Evolutionary conservation across 53 echinoderm and acorn worm genomes (phyloP), one percentile per base, ranked within the genome.

Genomic region (Echinometra lucunter): DNA sequence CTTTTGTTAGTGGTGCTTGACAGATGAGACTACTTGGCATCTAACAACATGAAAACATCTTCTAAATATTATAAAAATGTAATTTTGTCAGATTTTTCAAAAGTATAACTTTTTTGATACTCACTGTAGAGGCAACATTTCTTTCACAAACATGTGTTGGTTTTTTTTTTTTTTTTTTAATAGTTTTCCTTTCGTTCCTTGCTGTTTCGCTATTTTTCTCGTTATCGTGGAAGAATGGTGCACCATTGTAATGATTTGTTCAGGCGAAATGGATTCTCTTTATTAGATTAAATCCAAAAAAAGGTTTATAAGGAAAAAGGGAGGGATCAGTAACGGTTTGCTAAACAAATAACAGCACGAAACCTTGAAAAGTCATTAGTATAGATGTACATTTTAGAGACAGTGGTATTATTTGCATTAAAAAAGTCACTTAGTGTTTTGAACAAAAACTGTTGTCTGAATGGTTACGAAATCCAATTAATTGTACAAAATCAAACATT

Each of bases 351-450:
- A 5, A 81, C 8, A 44, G 23, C 44, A 21, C 23, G 2, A 81
- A 44, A 42, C 81, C 81, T 81, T 81, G 81, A 30, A 44, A 40
- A 44, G 40, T 81, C 81, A 81, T 81, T 74, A 74, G 74, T 32
- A 37, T 74, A 1, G 32, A 78, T 7, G 81, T 44, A 35, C 15
- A 72, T 72, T 70, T 72, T 32, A 81, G 44, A 21, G 81, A 4
- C 15, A 13, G 30, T 35, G 63, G 7, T 81, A 23, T 21, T 81
- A 81, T 81, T 81, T 81, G 44, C 81, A 81, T 19, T 5, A 17
- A 9, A 81, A 25, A 81, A 44, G 23, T 44, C 8, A 44, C 81
- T 25, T 42, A 81, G 30, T 81, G 81, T 42, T 81, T 21, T 19
- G 81, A 4, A 0, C 18, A 81, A 44, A 81, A 21, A 16, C 17